Conservation (phyloP, 2,797 vertebrate genomes). For the Perodicticus potto region DNA sequence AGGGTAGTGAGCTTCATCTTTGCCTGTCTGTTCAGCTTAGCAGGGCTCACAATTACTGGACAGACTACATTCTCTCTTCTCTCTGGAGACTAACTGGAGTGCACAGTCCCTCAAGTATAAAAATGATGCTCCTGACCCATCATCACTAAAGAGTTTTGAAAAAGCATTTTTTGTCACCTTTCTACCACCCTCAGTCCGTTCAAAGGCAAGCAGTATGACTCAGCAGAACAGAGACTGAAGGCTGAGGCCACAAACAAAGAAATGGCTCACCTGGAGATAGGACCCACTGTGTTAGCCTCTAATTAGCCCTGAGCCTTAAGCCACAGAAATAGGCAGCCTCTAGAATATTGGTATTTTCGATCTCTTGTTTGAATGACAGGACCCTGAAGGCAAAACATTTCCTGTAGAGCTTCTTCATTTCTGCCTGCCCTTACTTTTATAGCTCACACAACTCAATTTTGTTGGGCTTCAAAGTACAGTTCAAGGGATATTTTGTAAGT, state of each 20-base stretch:
- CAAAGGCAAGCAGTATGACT: not conserved
- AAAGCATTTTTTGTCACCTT: conserved; percentile 27
- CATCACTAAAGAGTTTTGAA: conserved; percentile 8
- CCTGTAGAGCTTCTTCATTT: conserved; percentile 44
- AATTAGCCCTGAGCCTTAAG: conserved; percentile 43
- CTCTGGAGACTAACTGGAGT: not conserved
- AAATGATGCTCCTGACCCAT: not conserved
- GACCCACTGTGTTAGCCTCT: not conserved
- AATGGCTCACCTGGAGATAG: not conserved
- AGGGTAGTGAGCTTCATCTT: not conserved
- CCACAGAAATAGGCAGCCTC: not conserved
- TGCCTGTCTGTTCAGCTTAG: not conserved
- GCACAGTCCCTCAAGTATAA: not conserved
- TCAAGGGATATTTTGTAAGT: conserved; percentile 61
- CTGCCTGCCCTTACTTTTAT: conserved; percentile 54
- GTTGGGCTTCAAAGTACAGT: conserved; percentile 52
- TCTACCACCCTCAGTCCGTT: not conserved
- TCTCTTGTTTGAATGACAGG: conserved; percentile 58
- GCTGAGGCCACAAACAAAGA: conserved; percentile 14
- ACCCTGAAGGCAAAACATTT: conserved; percentile 69
- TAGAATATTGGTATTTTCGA: conserved; percentile 11
- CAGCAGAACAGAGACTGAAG: not conserved
- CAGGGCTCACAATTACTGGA: not conserved
- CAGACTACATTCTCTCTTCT: not conserved
- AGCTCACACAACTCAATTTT: conserved; percentile 62